Base-by-base conservation (phyloP, 53 echinoderm and acorn worm genomes). In the Actinopyga echinites region DNA sequence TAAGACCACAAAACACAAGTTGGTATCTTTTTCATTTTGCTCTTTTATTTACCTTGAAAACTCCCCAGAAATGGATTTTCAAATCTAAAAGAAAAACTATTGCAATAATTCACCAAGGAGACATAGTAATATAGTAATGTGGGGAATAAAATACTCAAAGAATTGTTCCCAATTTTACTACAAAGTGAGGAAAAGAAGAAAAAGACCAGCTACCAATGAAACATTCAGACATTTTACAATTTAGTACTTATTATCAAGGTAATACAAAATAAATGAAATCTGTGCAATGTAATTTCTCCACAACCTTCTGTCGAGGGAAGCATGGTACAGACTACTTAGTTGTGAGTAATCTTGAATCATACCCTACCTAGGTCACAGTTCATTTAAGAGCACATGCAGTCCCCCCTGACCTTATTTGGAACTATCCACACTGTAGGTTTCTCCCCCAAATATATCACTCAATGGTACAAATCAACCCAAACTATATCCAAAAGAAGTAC, bases 21-120 rank as follows among this genome's bases (percentile, higher is more conserved):
- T 15, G n/a, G n/a, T 15, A 49, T 15, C 12, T 34, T 37, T 68
- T 13, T 68, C 4, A 4, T 68, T 68, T 34, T 68, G 9, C 21
- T 68, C 22, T 34, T n/a, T 68, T 68, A 37, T 68, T 68, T 22
- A 68, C 68, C 68, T 68, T 68, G 35, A 68, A 63, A 68, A 68
- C 68, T 36, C 68, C 68, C 68, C 34, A 22, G 15, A 36, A 68
- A 68, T 68, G 68, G 37, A 68, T 38, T 34, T 38, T 37, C 49
- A 68, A 68, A 68, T 68, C 68, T 68, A 68, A 68, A 68, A 30
- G 68, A 36, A 68, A 62, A 34, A 17, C 49, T 49, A 49, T 68
- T 36, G 68, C 68, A 68, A 36, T 34, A 68, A 68, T 68, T 38
- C 68, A 68, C 68, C 68, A 9, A 68, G n/a, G 31, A 28, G 37